Conservation (phyloP, 2,888 invertebrate species). For the Calameuta filiformis region DNA sequence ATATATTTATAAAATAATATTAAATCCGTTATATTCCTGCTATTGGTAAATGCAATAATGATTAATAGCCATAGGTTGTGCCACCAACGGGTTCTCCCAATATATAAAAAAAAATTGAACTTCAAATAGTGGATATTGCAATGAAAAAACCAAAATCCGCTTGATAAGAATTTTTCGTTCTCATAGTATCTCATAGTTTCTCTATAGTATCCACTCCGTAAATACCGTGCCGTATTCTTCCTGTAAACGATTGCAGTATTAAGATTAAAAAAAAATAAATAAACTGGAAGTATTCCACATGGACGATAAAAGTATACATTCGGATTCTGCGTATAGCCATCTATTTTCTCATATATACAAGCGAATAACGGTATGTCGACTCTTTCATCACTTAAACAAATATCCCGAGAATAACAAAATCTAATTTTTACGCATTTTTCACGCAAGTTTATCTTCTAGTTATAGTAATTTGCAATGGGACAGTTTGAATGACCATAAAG, state of each 20-base stretch:
- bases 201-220: neutral
- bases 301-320: neutral
- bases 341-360: neutral
- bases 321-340: neutral
- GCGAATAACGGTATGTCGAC: neutral
- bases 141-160: neutral
- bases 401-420: neutral
- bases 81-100: constrained; percentile 20
- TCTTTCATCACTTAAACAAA: neutral
- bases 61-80: constrained; percentile 42
- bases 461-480: neutral
- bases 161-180: neutral
- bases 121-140: neutral
- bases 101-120: neutral
- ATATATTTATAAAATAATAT: neutral
- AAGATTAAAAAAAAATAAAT: constrained; percentile 11
- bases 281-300: constrained; percentile 26
- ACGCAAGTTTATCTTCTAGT: neutral
- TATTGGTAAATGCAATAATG: constrained; percentile 37
- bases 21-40: neutral
- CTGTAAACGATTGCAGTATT: constrained; percentile 27
- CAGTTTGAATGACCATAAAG: neutral
- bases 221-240: constrained; percentile 15
- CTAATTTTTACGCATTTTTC: neutral
- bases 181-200: too few relatives aligned